These are phyloP conservation scores for Troides aeacus DNA, from an alignment of 2,888 invertebrate species.

Conservation along the genomic window DNA sequence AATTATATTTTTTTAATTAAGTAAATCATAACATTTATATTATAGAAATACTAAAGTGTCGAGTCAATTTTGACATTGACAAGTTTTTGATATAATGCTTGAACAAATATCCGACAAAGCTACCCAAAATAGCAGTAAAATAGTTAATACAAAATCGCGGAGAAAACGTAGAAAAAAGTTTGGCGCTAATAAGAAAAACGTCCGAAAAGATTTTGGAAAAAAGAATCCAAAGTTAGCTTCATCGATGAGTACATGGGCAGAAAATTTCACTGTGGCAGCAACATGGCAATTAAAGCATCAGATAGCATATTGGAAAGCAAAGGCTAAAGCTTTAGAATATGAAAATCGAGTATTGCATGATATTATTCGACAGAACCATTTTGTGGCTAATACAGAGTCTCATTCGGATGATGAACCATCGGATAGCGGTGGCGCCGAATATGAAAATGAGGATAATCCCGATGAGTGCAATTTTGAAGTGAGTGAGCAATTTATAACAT, in stretches of 20 bases:
- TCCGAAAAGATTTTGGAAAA: constrained; percentile 37
- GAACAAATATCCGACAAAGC: constrained; percentile 34
- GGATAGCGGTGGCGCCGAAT: constrained; percentile 26
- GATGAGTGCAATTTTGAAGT: constrained; percentile 51
- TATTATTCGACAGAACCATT: constrained; percentile 62
- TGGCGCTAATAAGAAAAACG: constrained; percentile 32
- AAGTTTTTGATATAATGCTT: constrained; percentile 30
- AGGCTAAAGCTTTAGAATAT: constrained; percentile 77
- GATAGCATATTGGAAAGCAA: constrained; percentile 82
- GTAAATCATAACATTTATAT: not conserved
- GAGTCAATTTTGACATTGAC: constrained; percentile 7
- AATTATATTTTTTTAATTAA: not conserved
- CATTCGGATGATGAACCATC: constrained; percentile 25
- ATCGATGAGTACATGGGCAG: constrained; percentile 68
- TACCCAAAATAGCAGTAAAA: constrained; percentile 32
- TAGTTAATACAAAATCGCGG: constrained; percentile 29
- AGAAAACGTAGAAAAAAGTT: constrained; percentile 44
- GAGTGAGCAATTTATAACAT: constrained; percentile 82
- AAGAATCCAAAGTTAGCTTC: constrained; percentile 38
- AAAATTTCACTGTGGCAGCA: constrained; percentile 59
- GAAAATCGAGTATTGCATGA: constrained; percentile 79
- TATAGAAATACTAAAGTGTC: not conserved
- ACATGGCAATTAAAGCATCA: constrained; percentile 79
- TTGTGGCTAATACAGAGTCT: constrained; percentile 38
- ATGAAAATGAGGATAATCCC: constrained; percentile 37